Conservation (phyloP, 2,113 vertebrate genomes). For the Glaucomys volans region DNA sequence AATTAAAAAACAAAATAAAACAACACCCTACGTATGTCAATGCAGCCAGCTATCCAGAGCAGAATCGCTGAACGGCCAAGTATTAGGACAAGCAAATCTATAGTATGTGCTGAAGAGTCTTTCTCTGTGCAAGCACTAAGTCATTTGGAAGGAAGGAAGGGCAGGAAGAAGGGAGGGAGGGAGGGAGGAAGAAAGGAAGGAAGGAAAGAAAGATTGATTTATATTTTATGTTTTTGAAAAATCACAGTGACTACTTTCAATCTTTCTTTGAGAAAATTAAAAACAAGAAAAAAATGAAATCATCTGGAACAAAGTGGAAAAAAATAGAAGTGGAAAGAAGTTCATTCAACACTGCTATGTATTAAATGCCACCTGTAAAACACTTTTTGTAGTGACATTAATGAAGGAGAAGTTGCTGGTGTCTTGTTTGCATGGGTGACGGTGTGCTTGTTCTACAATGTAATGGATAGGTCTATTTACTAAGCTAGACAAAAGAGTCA, state of each 20-base stretch:
- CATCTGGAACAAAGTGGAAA: background rate
- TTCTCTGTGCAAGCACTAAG: background rate
- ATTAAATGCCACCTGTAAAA: background rate
- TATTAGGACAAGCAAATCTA: background rate
- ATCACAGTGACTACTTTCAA: background rate
- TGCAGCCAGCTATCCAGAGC: rapidly evolving
- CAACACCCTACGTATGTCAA: too few species aligned
- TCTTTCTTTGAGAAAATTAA: background rate
- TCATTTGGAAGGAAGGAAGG: too few species aligned
- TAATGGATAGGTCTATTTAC: background rate
- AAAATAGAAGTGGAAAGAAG: background rate
- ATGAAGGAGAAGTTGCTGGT: background rate
- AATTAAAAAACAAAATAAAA: background rate
- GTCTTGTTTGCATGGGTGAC: background rate
- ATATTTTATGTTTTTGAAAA: background rate
- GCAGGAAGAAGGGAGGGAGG: too few species aligned
- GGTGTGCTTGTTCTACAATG: background rate
- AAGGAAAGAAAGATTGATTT: background rate
- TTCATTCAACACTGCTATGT: background rate
- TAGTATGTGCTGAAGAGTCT: background rate
- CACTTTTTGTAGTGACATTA: background rate
- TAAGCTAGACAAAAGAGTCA: background rate
- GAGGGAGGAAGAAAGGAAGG: background rate
- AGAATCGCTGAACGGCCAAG: background rate
- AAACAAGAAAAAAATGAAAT: background rate